Evolutionary conservation across 2,888 invertebrate species (phyloP).

Genomic region (Uropetala carovei): DNA sequence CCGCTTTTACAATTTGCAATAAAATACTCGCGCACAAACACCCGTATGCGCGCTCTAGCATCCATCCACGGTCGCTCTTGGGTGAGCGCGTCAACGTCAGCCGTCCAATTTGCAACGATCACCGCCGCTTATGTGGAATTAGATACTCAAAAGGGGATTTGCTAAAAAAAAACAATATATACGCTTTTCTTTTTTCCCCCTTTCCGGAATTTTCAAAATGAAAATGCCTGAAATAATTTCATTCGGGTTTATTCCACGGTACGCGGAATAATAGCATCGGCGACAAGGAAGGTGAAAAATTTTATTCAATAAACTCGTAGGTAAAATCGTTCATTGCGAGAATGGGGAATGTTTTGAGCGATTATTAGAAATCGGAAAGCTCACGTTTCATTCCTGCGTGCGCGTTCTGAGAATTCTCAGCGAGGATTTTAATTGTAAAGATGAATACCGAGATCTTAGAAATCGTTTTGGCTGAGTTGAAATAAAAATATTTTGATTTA

Average conservation of each 20-base stretch:
- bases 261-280: not conserved
- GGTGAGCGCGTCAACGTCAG: not conserved
- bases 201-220: not conserved
- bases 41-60: not conserved
- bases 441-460: too few relatives aligned
- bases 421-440: too few relatives aligned
- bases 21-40: not conserved
- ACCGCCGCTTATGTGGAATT: conserved; percentile 30
- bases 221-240: not conserved
- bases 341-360: too few relatives aligned
- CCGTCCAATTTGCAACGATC: conserved; percentile 32
- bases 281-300: too few relatives aligned
- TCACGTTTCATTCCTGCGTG: too few relatives aligned
- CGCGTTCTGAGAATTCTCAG: too few relatives aligned
- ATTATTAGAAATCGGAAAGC: too few relatives aligned
- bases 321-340: too few relatives aligned
- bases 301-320: too few relatives aligned
- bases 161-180: not conserved
- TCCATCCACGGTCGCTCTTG: not conserved
- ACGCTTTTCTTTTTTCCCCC: too few relatives aligned
- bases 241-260: not conserved
- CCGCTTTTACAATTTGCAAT: not conserved
- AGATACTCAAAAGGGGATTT: conserved; percentile 22
- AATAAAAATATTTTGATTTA: too few relatives aligned
- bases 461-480: too few relatives aligned